Evolutionary conservation across 23 tunicate genomes (phyloP).

Genomic region (Halocynthia aurantium): DNA sequence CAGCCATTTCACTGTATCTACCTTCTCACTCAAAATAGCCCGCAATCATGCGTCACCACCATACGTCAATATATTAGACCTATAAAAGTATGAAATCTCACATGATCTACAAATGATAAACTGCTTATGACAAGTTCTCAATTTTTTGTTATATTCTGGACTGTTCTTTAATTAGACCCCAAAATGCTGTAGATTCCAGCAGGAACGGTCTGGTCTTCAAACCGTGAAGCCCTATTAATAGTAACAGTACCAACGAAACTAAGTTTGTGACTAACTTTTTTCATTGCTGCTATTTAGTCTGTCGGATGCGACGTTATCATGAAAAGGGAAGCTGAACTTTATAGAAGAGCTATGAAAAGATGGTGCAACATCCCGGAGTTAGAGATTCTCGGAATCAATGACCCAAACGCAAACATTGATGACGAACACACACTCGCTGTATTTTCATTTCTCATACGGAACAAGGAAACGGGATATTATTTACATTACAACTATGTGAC

Average conservation of each 20-base stretch:
- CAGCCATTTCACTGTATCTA: no score
- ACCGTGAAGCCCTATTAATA: no score
- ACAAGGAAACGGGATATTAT: slow-evolving; percentile 39
- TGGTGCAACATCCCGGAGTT: slow-evolving; percentile 58
- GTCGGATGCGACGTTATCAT: slow-evolving; percentile 56
- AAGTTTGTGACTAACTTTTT: neutral
- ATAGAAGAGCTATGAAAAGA: slow-evolving; percentile 29
- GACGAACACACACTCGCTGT: slow-evolving; percentile 58
- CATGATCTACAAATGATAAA: no score
- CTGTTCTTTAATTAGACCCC: no score
- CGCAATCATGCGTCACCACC: neutral
- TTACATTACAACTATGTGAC: slow-evolving; percentile 95
- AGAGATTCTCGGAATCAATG: slow-evolving; percentile 45
- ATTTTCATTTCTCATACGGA: slow-evolving; percentile 80
- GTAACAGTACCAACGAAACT: neutral
- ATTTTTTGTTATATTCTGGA: no score
- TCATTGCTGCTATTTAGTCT: slow-evolving; percentile 17
- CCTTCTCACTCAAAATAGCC: no score
- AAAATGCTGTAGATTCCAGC: no score
- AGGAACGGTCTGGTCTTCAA: no score
- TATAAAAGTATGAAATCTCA: no score
- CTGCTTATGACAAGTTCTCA: no score
- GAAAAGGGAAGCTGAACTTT: slow-evolving; percentile 42
- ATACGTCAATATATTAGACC: no score
- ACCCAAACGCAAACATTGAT: neutral